Base-by-base conservation (phyloP, 2,797 vertebrate species). In the Craterocephalus amniculus region DNA sequence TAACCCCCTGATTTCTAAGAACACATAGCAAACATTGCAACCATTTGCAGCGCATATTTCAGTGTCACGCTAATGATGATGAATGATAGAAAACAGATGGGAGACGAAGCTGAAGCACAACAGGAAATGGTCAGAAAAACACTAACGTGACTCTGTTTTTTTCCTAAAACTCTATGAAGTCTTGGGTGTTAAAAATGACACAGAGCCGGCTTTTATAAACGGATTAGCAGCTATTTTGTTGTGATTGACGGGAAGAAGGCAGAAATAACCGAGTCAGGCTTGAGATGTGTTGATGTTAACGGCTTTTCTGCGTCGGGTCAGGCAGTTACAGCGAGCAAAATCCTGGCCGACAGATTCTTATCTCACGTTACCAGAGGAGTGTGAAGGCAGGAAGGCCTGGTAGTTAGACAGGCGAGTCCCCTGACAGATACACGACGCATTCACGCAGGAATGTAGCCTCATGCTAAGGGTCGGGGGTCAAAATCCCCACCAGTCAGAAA, bases 21-120 rank as follows among this genome's bases (percentile, higher is more conserved):
- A 70, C 35, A 34, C 66, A 55, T 1, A 24, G 61, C 22, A 43
- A 65, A 51, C 35, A 54, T 22, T 45, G 1, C 26, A 35, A 45
- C 18, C 43, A 48, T 48, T 48, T 48, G 43, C 38, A 58, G 7
- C n/a, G 6, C 65, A 60, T 56, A 62, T 48, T 56, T 66, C 3
- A 6, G 32, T 13, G 51, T 57, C 43, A 1, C 34, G 61, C 27
- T 43, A 10, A 34, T 27, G n/a, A 69, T n/a, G 51, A 64, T 24
- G 14, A 6, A 1, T 34, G 24, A 61, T 20, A 29, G 40, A 52
- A 65, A 69, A 16, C 57, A 66, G 34, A 54, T 40, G 38, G 38
- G 38, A 40, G 35, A n/a, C 36, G 20, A 16, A 26, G 2, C 31
- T 1, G 32, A 18, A 54, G 1, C 6, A 0, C 16, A 24, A 27